Evolutionary conservation across 2,797 vertebrate species (phyloP).

Genomic region (Catamblyrhynchus diadema): DNA sequence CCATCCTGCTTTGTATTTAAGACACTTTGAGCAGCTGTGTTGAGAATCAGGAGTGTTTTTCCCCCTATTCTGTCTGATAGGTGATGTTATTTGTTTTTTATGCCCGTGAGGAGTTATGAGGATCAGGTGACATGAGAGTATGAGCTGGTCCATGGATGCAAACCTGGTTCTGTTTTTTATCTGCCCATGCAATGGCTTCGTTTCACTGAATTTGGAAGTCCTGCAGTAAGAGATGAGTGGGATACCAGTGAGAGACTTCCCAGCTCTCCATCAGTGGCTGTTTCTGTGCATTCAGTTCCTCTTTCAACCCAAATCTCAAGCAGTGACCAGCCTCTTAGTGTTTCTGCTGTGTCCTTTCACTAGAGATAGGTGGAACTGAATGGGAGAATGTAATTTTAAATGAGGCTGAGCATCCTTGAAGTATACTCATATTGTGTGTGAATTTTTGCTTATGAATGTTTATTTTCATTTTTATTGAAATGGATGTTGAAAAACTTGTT

Average conservation of each 20-base stretch:
- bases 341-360: not conserved
- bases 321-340: not conserved
- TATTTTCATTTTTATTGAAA: not conserved
- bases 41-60: not conserved
- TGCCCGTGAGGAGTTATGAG: not conserved
- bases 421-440: not conserved
- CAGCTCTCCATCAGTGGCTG: not conserved
- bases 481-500: not conserved
- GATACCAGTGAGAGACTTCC: not conserved
- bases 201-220: not conserved
- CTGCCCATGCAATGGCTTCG: rapidly evolving
- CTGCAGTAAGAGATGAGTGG: not conserved
- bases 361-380: not conserved
- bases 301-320: not conserved
- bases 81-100: not conserved
- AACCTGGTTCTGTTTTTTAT: not conserved
- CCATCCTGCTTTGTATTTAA: not conserved
- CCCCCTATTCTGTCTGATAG: rapidly evolving
- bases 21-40: not conserved
- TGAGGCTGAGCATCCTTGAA: not conserved
- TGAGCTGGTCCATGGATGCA: not conserved
- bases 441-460: not conserved
- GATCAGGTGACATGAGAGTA: not conserved
- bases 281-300: not conserved
- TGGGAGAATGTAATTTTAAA: not conserved